Evolutionary conservation across 1,140 invertebrate species (phyloP).

Genomic region (Lasioglossum baleicum): DNA sequence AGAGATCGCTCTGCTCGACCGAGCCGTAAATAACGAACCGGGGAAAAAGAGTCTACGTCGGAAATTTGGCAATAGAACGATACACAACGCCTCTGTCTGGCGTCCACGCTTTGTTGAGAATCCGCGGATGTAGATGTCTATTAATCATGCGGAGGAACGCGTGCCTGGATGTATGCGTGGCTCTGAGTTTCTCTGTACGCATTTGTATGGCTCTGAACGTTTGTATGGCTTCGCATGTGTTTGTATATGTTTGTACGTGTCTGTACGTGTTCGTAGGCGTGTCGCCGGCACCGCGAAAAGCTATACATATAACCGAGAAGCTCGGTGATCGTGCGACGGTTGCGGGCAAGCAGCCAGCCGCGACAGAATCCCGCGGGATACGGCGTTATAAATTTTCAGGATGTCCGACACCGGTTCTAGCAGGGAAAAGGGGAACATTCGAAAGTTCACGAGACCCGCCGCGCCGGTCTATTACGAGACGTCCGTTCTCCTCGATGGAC

Average conservation of each 20-base stretch:
- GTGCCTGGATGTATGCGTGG: not conserved
- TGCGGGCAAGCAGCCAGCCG: conserved; percentile 31
- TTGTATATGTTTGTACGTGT: too few species aligned
- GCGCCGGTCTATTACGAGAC: not conserved
- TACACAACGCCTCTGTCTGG: conserved; percentile 23
- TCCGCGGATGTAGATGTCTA: conserved; percentile 46
- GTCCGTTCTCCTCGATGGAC: not conserved
- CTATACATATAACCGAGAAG: not conserved
- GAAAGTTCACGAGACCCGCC: conserved; percentile 9
- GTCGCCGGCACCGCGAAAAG: too few species aligned
- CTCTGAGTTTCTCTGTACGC: not conserved
- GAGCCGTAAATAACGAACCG: conserved; percentile 41
- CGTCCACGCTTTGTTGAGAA: conserved; percentile 37
- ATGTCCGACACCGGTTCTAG: not conserved
- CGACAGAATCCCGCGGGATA: conserved; percentile 6
- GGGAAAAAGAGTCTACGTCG: conserved; percentile 12
- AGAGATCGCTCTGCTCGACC: not conserved
- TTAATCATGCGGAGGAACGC: conserved; percentile 40
- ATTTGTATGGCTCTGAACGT: too few species aligned
- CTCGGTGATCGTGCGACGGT: not conserved
- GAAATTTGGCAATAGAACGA: conserved; percentile 43
- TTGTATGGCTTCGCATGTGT: too few species aligned
- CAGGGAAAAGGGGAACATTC: not conserved
- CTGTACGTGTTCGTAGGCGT: too few species aligned
- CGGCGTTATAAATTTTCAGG: conserved; percentile 30